Base-by-base conservation (phyloP, 2,888 invertebrate species). In the Chymomyza fuscimana region DNA sequence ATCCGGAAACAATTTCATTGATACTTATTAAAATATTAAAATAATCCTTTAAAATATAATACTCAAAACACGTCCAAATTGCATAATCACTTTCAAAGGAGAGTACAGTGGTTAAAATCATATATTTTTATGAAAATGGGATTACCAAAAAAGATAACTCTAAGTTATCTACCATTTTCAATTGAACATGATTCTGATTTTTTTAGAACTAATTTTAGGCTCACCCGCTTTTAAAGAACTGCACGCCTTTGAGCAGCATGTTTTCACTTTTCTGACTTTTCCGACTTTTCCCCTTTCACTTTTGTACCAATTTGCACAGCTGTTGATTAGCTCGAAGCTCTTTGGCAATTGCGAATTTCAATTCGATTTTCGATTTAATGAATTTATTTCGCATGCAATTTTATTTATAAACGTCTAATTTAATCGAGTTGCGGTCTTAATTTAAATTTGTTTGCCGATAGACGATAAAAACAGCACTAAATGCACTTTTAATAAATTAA, bases 201-300 rank as follows among this genome's bases (percentile, higher is more conserved):
- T 32, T 70, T 74, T 10, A 15, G 12, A 12, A 46, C 12, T 12
- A 65, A 54, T 56, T 36, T 56, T 36, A 29, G 58, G 78, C 88
- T 79, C 73, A 88, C 88, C 88, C 77, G 78, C 72, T 66, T 63
- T 80, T 81, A 61, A 89, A 66, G 71, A 89, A 65, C 70, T 84
- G 88, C 6, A 86, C 73, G 73, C 83, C 87, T 79, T 80, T 87
- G 64, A 89, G 70, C 63, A 89, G 70, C 88, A 88, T 88, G 76
- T 75, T 25, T 25, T 25, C 25, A 25, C 25, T 25, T 73, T 62
- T 63, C 5, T 32, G 32, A 46, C 29, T 32, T 50, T 10, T 22
- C 51, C 22, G 56, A 66, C 52, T 29, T 54, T 50, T 36, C 65
- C 70, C 70, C 79, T 86, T 84, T 85, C 77, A 78, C 81, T 80